Base-by-base conservation (phyloP, 1,140 invertebrate species). In the Drosophila sucinea region DNA sequence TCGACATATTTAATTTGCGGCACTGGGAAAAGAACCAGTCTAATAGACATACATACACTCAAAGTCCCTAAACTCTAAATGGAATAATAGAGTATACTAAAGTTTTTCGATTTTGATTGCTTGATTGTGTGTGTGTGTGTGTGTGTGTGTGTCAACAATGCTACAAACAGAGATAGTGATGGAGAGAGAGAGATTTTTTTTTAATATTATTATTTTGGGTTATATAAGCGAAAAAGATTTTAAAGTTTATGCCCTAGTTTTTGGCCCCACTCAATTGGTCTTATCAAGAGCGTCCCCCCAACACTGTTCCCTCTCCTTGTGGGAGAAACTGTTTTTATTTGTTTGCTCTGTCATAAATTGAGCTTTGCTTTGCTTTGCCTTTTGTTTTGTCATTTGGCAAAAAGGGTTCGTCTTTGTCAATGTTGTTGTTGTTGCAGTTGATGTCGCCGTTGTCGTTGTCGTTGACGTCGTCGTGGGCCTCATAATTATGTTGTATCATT, bases 21-120 rank as follows among this genome's bases (percentile, higher is more conserved):
- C 17, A 17, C 17, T 17, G 17, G 17, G 17, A 51, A 51, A 51
- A 27, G 23, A 51, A 10, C 44, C 44, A 51, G 23, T 8, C 44
- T 51, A 51, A 51, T 51, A 8, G 23, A 47, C 44, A 47, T 25
- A 27, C 23, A 47, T 47, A 7, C 44, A 51, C 8, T 27, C 23
- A 8, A 47, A 2, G 10, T 5, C 29, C 54, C 54, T n/a, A 10
- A 30, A 56, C 29, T 56, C 54, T 17, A 56, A 30, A 32, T 32
- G 44, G 44, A 51, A 51, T 51, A 51, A 51, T 51, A 77, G 56
- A 80, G 76, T 44, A 80, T 82, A 17, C 17, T 17, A 87, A 87
- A 87, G 80, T 87, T 89, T 89, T 87, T 81, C 89, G 84, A 82
- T 81, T 89, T 79, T 87, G 84, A 89, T 87, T 87, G 84, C 84